Evolutionary conservation across 2,113 vertebrate species (phyloP).

Genomic region (Oryzias curvinotus): DNA sequence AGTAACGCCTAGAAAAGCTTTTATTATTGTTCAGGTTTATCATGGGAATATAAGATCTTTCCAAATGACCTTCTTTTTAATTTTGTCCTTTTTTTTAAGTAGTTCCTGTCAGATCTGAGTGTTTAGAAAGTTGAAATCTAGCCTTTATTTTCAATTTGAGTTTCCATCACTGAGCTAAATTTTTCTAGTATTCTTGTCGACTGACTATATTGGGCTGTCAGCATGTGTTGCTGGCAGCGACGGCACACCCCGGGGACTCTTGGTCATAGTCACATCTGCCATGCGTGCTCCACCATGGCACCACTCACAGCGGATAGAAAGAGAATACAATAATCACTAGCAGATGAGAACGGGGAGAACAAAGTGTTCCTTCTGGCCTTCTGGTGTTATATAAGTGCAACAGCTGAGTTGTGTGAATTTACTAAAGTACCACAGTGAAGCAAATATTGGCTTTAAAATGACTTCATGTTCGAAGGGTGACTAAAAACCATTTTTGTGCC

Average conservation of each 20-base stretch:
- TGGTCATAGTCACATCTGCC: slow-evolving; percentile 39
- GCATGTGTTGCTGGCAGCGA: slow-evolving; percentile 29
- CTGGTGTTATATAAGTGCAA: slow-evolving; percentile 30
- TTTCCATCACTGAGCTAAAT: neutral
- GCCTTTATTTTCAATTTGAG: no score
- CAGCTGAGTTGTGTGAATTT: neutral
- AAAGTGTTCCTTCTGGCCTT: slow-evolving; percentile 3
- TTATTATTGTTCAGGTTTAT: no score
- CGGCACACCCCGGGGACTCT: slow-evolving; percentile 25
- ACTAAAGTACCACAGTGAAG: no score
- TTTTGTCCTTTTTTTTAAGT: no score
- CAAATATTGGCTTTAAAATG: no score
- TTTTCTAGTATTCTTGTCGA: slow-evolving; percentile 1
- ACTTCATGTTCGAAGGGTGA: no score
- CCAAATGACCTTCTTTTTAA: no score
- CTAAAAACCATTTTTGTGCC: no score
- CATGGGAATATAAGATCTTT: no score
- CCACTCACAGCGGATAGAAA: slow-evolving; percentile 34
- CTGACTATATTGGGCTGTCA: slow-evolving; percentile 18
- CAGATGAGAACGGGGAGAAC: slow-evolving; percentile 22
- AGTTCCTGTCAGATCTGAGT: neutral
- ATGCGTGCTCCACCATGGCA: slow-evolving; percentile 12
- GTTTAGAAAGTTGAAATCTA: neutral
- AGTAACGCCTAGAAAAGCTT: no score
- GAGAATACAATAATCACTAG: slow-evolving; percentile 19